These are phyloP conservation scores for Mormoops blainvillei DNA, from an alignment of 2,113 vertebrate species.

Conservation along the genomic window DNA sequence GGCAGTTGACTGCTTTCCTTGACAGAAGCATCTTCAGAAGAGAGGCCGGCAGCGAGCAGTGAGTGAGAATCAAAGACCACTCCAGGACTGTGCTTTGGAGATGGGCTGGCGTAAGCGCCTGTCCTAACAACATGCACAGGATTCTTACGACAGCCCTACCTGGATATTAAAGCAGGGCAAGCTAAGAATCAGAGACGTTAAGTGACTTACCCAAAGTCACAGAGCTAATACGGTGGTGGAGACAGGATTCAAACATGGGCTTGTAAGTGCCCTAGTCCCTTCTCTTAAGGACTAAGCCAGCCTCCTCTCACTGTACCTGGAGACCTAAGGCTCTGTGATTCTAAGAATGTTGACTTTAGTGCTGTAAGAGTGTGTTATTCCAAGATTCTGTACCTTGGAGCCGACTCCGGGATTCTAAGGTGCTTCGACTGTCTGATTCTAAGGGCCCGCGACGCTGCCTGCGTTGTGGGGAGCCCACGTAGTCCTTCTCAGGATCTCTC, in stretches of 20 bases:
- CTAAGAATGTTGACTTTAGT: not conserved
- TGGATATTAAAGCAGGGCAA: not conserved
- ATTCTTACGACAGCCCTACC: not conserved
- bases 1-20: not conserved
- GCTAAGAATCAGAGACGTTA: not conserved
- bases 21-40: no score
- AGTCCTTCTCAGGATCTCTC: not conserved
- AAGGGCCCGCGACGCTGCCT: fast-evolving
- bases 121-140: not conserved
- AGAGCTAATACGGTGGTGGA: not conserved
- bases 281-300: not conserved
- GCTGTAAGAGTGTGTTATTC: not conserved
- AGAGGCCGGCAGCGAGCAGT: fast-evolving
- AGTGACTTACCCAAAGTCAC: not conserved
- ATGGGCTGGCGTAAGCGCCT: not conserved
- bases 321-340: not conserved
- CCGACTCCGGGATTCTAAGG: not conserved
- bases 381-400: fast-evolving
- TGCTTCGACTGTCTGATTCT: fast-evolving
- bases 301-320: not conserved
- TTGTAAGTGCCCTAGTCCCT: not conserved
- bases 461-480: fast-evolving
- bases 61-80: not conserved
- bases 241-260: not conserved
- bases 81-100: not conserved